Conservation (phyloP, 2,797 vertebrate genomes). For the Peromyscus aztecus region DNA sequence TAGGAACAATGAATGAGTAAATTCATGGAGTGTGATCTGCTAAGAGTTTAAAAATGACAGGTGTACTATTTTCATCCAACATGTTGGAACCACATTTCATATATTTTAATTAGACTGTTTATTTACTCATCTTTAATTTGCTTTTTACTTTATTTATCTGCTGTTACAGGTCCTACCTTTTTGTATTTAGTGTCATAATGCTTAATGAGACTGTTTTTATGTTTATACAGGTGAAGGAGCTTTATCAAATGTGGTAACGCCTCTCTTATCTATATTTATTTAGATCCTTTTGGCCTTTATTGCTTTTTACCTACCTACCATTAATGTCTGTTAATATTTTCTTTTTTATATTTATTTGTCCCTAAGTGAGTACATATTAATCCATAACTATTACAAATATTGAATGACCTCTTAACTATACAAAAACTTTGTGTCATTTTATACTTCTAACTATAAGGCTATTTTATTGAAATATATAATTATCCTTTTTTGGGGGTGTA, state of each 20-base stretch:
- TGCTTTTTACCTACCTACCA: background rate
- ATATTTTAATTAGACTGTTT: background rate
- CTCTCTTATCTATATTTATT: background rate
- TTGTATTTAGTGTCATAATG: background rate
- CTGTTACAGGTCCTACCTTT: background rate
- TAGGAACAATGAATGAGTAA: background rate
- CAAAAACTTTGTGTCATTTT: background rate
- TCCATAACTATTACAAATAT: background rate
- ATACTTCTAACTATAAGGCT: background rate
- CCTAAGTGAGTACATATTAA: background rate
- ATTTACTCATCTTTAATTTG: background rate
- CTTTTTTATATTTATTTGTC: background rate
- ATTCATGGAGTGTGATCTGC: background rate
- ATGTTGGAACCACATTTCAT: background rate
- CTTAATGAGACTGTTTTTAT: background rate
- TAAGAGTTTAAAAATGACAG: background rate
- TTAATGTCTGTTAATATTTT: background rate
- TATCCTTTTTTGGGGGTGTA: too few relatives aligned
- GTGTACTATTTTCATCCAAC: background rate
- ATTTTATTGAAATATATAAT: background rate
- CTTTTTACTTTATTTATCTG: slow-evolving; percentile 20
- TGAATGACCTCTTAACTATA: background rate
- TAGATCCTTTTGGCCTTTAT: background rate
- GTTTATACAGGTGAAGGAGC: background rate
- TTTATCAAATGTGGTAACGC: background rate